Evolutionary conservation across 2,888 invertebrate genomes (phyloP), one percentile per base, ranked within the genome.

Genomic region (Chelonus formosanus): DNA sequence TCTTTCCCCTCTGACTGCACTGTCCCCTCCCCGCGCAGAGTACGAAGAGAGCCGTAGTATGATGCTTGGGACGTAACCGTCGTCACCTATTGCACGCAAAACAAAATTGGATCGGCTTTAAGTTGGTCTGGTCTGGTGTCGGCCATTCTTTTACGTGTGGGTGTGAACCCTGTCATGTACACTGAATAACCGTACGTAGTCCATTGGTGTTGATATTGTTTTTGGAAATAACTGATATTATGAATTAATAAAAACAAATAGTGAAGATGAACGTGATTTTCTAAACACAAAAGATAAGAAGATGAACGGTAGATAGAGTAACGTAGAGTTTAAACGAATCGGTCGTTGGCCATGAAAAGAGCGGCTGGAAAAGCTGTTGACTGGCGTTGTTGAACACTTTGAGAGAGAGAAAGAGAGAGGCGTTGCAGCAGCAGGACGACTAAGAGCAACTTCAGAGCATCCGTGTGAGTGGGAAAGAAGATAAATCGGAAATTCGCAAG

Each of bases 51-150:
- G 47, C 59, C 43, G 60, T 65, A 61, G 56, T 56, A 57, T 56
- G 61, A 61, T 57, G 55, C 55, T 56, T 50, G 71, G 71, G 73
- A 76, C 76, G 77, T 75, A 75, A 78, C 76, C 75, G 76, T 76
- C 76, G 75, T 75, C 73, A 75, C 72, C 71, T 74, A 73, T 61
- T 77, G 76, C 76, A 74, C 74, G 74, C 71, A 71, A 75, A 75
- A 75, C 74, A 73, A 75, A 78, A 77, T 78, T 74, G 59, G 48
- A 59, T 59, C 48, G 48, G 48, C 48, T 59, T 59, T 48, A 50
- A 59, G 48, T 59, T 59, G 34, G 59, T 59, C 35, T 59, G 43
- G 45, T 57, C 34, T 50, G 34, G 32, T 20, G 53, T 59, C 59
- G 47, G 59, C 59, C 59, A 50, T 50, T 59, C 43, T 48, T 59